Percentiles rank a stretch among this genome's conserved stretches.
phyloP scores from a whole-genome alignment of 2,113 vertebrate genomes.

The Stomatorhinus ivindoensis region DNA sequence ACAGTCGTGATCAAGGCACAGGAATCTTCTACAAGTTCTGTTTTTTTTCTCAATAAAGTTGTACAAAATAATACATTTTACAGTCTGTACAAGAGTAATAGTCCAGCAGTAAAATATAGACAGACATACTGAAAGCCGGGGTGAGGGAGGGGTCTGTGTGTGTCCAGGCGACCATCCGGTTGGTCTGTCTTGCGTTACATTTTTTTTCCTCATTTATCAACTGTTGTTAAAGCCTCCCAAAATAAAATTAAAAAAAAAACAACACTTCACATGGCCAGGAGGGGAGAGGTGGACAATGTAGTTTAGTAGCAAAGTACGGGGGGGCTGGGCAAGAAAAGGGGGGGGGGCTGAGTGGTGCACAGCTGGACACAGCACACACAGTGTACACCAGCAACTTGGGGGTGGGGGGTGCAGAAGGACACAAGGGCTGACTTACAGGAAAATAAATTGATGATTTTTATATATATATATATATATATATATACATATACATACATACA shows the following conservation, averaged over 20 bases:
- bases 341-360: constrained; percentile 44
- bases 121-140: constrained; percentile 61
- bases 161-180: constrained; percentile 25
- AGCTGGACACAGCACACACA: constrained; percentile 52
- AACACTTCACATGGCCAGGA: constrained; percentile 23
- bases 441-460: constrained; percentile 54
- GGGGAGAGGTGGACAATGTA: constrained; percentile 11
- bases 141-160: constrained; percentile 30
- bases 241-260: background rate
- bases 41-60: constrained; percentile 88
- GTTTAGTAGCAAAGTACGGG: constrained; percentile 39
- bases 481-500: constrained; percentile 15
- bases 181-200: constrained; percentile 13
- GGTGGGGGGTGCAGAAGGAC: constrained; percentile 48
- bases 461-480: constrained; percentile 31
- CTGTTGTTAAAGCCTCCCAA: constrained; percentile 35
- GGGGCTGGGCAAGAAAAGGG: constrained; percentile 3
- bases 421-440: constrained; percentile 59
- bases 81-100: constrained; percentile 98
- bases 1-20: constrained; percentile 98
- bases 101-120: constrained; percentile 89
- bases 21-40: constrained; percentile 92
- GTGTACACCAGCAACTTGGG: constrained; percentile 46
- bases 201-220: constrained; percentile 27
- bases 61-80: constrained; percentile 99